phyloP scores from a whole-genome alignment of 2,797 vertebrate species.

The Neoniphon sammara region DNA sequence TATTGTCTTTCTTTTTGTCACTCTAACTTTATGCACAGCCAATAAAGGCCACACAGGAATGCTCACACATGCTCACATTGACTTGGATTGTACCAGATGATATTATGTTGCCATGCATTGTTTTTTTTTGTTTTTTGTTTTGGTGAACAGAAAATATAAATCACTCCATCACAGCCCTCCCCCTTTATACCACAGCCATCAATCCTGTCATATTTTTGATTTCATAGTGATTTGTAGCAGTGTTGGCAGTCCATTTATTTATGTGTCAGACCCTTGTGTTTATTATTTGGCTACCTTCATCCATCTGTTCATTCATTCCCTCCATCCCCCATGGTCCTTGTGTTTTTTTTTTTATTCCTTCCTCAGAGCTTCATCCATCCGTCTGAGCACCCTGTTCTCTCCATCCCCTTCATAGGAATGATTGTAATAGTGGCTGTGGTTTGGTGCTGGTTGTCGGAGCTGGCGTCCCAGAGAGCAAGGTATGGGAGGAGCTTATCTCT shows the following conservation, averaged over 20 bases:
- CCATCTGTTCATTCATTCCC: constrained; percentile 64
- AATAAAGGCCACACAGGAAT: constrained; percentile 55
- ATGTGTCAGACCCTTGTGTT: constrained; percentile 51
- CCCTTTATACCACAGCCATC: constrained; percentile 47
- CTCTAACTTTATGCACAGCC: constrained; percentile 56
- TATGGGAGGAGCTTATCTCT: constrained; percentile 81
- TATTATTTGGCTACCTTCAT: constrained; percentile 61
- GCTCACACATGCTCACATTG: constrained; percentile 54
- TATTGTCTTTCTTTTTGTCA: constrained; percentile 41
- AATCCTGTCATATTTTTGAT: constrained; percentile 49
- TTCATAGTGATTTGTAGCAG: constrained; percentile 32
- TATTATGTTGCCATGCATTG: constrained; percentile 56
- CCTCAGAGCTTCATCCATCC: constrained; percentile 87
- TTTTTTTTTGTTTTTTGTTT: constrained; percentile 46
- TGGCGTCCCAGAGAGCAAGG: constrained; percentile 89
- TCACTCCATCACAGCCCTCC: constrained; percentile 46
- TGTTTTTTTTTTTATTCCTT: constrained; percentile 76
- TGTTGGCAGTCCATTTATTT: constrained; percentile 42
- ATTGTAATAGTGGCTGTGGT: constrained; percentile 91
- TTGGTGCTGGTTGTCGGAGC: constrained; percentile 95
- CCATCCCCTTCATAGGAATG: constrained; percentile 93
- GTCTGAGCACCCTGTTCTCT: constrained; percentile 89
- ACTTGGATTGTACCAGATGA: constrained; percentile 41
- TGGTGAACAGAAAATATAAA: constrained; percentile 44
- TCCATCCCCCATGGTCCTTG: constrained; percentile 74